Conservation (phyloP, 2,888 invertebrate species). For the Mechanitis messenoides region DNA sequence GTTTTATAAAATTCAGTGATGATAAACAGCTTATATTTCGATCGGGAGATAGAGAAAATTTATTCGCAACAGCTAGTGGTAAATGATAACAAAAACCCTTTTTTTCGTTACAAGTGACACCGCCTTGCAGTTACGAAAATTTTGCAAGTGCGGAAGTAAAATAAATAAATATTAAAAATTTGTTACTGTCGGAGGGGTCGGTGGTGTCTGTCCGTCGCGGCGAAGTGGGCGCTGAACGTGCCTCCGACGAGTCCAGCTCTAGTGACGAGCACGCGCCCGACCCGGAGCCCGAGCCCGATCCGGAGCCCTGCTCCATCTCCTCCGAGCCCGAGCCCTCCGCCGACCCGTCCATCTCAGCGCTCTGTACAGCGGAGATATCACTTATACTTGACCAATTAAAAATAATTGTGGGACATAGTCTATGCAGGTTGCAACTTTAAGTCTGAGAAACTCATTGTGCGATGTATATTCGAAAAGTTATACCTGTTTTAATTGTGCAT, state of each 20-base stretch:
- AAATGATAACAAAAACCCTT: too few relatives aligned
- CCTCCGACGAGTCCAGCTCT: constrained; percentile 47
- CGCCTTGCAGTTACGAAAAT: too few relatives aligned
- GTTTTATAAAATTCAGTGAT: too few relatives aligned
- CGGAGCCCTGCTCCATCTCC: constrained; percentile 31
- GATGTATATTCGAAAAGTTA: not conserved
- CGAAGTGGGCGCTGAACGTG: constrained; percentile 24
- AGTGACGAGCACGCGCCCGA: constrained; percentile 44
- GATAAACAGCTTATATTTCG: too few relatives aligned
- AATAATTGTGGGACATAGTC: constrained; percentile 8
- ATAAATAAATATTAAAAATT: too few relatives aligned
- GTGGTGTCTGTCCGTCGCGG: constrained; percentile 23
- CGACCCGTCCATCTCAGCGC: constrained; percentile 35
- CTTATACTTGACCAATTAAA: too few relatives aligned
- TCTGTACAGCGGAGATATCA: not conserved
- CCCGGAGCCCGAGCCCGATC: constrained; percentile 20
- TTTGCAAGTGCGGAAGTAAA: too few relatives aligned
- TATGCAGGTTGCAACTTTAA: constrained; percentile 28
- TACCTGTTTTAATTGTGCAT: constrained; percentile 32
- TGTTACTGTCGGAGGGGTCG: constrained; percentile 35
- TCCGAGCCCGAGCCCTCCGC: constrained; percentile 35
- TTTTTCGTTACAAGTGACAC: too few relatives aligned
- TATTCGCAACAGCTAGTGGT: too few relatives aligned
- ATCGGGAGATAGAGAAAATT: too few relatives aligned
- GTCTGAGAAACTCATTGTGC: constrained; percentile 2